A percentile compares a stretch with the other conserved stretches of the same genome.
phyloP scores from a whole-genome alignment of 2,113 vertebrate species.

The Pomatostomus ruficeps region DNA sequence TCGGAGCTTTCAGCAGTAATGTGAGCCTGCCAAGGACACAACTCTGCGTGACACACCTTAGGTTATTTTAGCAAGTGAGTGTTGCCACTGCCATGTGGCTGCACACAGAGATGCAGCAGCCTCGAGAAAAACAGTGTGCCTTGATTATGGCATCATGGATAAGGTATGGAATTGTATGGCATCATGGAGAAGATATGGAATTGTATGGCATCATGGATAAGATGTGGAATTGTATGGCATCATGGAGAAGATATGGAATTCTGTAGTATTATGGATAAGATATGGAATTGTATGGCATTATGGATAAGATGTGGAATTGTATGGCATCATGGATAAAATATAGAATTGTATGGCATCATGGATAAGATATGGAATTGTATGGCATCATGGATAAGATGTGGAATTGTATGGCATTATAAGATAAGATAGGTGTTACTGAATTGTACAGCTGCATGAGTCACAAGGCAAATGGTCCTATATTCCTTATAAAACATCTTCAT shows the following conservation, averaged over 20 bases:
- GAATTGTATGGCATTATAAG: no score
- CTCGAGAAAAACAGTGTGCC: background rate
- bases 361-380: no score
- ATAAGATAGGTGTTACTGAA: background rate
- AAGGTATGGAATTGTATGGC: no score
- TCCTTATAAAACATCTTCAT: background rate
- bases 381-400: background rate
- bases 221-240: no score
- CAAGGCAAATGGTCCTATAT: background rate
- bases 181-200: no score
- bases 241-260: no score
- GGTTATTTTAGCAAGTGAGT: slow-evolving; percentile 27
- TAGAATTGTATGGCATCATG: background rate
- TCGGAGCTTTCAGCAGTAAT: background rate
- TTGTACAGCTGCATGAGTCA: background rate
- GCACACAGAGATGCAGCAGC: background rate
- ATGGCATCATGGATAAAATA: background rate
- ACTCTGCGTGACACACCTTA: slow-evolving; percentile 5
- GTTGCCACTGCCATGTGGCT: background rate
- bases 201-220: no score
- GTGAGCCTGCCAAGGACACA: background rate
- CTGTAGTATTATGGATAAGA: no score
- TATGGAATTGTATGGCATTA: no score
- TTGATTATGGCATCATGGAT: background rate
- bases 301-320: no score